Conservation (phyloP, 2,113 vertebrate genomes). For the Gallinago paraguaiae region DNA sequence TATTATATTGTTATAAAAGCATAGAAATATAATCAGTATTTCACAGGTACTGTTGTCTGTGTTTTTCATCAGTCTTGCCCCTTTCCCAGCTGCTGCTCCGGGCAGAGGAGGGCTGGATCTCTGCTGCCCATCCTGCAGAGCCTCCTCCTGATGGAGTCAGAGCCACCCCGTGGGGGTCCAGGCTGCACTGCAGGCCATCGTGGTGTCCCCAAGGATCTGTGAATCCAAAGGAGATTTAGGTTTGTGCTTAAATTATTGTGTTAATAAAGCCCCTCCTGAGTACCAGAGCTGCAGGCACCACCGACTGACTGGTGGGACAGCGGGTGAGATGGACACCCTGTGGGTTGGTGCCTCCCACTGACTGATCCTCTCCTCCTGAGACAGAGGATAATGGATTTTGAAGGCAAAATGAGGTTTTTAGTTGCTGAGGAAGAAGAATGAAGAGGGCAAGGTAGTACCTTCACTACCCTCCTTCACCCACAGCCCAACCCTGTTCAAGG, state of each 20-base stretch:
- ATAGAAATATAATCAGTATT: conserved; percentile 32
- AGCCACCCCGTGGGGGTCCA: neutral
- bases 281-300: neutral
- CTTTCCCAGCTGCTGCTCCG: neutral
- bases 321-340: neutral
- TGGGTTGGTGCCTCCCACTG: neutral
- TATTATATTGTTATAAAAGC: neutral
- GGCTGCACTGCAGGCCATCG: neutral
- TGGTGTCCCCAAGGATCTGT: neutral
- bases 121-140: fast-evolving
- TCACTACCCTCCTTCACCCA: fast-evolving
- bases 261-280: neutral
- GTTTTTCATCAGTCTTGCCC: neutral
- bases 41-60: neutral
- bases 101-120: neutral
- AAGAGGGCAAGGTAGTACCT: neutral
- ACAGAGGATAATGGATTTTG: neutral
- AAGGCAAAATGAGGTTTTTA: neutral
- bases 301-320: neutral
- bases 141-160: neutral
- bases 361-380: neutral
- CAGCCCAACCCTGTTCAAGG: neutral
- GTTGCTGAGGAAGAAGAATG: neutral
- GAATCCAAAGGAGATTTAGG: neutral
- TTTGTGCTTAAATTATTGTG: neutral